Base-by-base conservation (phyloP, 2,797 vertebrate genomes). In the Poeciliopsis presidionis region DNA sequence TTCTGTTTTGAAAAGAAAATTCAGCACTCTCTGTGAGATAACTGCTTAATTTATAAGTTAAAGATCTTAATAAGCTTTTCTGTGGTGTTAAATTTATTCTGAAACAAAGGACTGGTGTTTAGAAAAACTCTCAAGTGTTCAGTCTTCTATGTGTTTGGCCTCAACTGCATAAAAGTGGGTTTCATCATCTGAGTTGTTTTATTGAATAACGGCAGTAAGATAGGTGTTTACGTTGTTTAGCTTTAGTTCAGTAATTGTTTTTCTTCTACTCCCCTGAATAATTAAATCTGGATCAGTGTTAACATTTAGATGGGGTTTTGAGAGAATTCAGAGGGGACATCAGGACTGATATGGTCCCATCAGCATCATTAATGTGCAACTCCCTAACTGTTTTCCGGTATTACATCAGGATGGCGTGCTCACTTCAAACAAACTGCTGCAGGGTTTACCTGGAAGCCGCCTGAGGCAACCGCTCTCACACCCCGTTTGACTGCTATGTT, bases 361-460 rank as follows among this genome's bases (percentile, higher is more conserved):
- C 74, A 80, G 85, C 75, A 57, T 90, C 84, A 88, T 92, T 91
- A 88, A 78, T 78, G 74, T 70, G 70, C 33, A 87, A 72, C 84
- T 82, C 81, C 69, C 72, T 25, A 49, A 74, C 78, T 81, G 79
- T 89, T 90, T 91, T 90, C 80, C 74, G 57, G 74, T 75, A 51
- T 92, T 92, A 87, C 91, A 91, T 92, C 92, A 93, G 88, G 80
- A 86, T 86, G 77, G 72, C 81, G 74, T 74, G 82, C 79, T 87
- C 53, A 73, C 84, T 85, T 94, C 92, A 94, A 94, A 92, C 82
- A 88, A 82, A 88, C 25, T 51, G 91, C 93, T 91, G 84, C 87
- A 69, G 88, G 93, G 88, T 90, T 91, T 87, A 94, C 94, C 93
- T 93, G 90, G 90, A 93, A 92, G 88, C 79, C 30, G 93, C 94